Percentiles rank a stretch among this genome's conserved stretches.
Conservation (phyloP, 2,113 vertebrate species). For the Chloroceryle aenea region DNA sequence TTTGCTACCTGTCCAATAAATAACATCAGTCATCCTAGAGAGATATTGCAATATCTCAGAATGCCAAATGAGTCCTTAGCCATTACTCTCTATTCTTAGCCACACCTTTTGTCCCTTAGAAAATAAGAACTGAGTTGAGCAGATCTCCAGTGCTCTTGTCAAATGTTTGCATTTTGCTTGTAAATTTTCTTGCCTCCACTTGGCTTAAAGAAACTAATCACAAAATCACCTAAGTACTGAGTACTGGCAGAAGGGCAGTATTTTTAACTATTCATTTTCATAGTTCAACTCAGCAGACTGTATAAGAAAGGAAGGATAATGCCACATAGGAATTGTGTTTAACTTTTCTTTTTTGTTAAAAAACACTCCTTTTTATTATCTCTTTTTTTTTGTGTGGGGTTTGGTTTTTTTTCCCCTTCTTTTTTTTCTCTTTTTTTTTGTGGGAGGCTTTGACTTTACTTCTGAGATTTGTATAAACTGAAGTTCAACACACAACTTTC, state of each 20-base stretch:
- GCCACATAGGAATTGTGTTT: background rate
- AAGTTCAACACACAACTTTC: background rate
- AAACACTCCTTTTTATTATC: background rate
- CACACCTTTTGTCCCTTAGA: background rate
- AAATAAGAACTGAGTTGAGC: background rate
- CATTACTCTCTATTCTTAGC: background rate
- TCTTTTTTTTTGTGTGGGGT: too few relatives aligned
- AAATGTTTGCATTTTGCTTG: background rate
- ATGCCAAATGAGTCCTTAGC: background rate
- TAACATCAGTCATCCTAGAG: background rate
- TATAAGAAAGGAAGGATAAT: background rate
- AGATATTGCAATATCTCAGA: background rate
- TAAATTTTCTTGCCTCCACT: background rate
- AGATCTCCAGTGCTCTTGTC: background rate
- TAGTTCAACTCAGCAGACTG: background rate
- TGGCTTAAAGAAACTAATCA: background rate
- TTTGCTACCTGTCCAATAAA: background rate
- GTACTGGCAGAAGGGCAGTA: background rate
- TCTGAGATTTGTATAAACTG: background rate
- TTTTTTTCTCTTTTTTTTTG: background rate
- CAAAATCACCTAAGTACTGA: background rate
- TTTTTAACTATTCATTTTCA: background rate
- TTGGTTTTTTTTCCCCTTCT: too few relatives aligned
- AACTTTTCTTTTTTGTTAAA: background rate
- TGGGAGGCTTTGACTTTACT: background rate